Evolutionary conservation across 92 coral and sea anemone species (phyloP), one percentile per base, ranked within the genome.

Genomic region (Heteractis magnifica): DNA sequence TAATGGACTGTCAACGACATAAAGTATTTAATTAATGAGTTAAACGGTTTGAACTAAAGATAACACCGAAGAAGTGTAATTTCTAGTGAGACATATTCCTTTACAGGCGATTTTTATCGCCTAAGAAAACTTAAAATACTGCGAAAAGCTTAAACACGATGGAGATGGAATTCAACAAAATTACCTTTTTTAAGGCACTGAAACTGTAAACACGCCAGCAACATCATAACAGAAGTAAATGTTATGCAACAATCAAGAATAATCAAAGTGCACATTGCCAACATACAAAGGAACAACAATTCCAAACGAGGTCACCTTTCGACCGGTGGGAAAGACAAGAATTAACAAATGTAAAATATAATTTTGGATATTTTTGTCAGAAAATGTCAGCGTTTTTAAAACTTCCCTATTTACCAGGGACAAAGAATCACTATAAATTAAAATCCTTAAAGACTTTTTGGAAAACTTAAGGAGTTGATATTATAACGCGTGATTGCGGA

Each of bases 1-100:
- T 79, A 79, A 79, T 79, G 59, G 56, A 55, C 83, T 79, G 83
- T 79, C 83, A 64, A 79, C 48, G 14, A 64, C 60, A 62, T 75
- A 79, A 79, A 62, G 75, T 64, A 79, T 64, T 77, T 77, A 77
- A 77, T 77, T 77, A 65, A 79, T 64, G 75, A 44, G 83, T 79
- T 79, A 64, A 79, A 79, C 75, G 83, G 56, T 79, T 79, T 49
- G 56, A 79, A 60, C 70, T 48, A 8, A 34, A 48, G 49, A 49
- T 41, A 26, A 10, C 8, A 6, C 6, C 41, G 8, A 50, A 48
- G 64, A 34, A 34, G 44, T 34, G 44, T 34, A 34, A 34, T 34
- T 34, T 34, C 44, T 34, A 34, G 44, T 34, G 2, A 34, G 44
- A 34, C 1, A 34, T 34, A 34, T 34, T 34, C 44, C 73, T 5